phyloP scores from a whole-genome alignment of 1,140 invertebrate species.

The Catajapyx aquilonaris region DNA sequence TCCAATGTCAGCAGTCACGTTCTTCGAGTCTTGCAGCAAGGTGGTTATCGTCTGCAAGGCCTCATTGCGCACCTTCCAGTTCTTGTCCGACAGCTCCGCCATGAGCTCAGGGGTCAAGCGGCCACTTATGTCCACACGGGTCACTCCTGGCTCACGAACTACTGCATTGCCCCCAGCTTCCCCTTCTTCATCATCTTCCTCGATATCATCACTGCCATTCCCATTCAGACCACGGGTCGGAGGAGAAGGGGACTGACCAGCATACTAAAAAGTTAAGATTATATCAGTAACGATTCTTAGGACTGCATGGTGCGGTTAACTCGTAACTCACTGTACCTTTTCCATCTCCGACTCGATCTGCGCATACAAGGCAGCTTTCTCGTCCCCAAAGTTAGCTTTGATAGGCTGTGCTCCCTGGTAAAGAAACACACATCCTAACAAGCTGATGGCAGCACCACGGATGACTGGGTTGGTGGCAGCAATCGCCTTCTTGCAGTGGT shows the following conservation, averaged over 20 bases:
- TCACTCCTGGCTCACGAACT: no score
- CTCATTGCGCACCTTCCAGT: slow-evolving; percentile 83
- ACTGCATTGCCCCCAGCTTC: slow-evolving; percentile 24
- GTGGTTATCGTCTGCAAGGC: slow-evolving; percentile 52
- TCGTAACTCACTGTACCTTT: slow-evolving; percentile 32
- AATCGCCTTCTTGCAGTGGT: slow-evolving; percentile 61
- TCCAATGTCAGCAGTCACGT: slow-evolving; percentile 60
- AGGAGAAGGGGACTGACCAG: slow-evolving; percentile 41
- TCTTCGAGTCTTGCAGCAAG: slow-evolving; percentile 51
- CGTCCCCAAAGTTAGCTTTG: slow-evolving; percentile 59
- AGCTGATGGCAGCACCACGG: slow-evolving; percentile 42
- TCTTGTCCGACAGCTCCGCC: slow-evolving; percentile 70
- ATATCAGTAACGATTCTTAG: no score
- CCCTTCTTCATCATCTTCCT: slow-evolving; percentile 28
- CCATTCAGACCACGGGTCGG: slow-evolving; percentile 37
- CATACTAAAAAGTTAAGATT: slow-evolving; percentile 19
- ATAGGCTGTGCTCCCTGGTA: slow-evolving; percentile 52
- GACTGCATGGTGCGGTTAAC: neutral
- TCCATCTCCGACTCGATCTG: slow-evolving; percentile 74
- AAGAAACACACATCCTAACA: slow-evolving; percentile 49
- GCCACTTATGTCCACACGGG: slow-evolving; percentile 65
- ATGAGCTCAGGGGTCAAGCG: slow-evolving; percentile 63
- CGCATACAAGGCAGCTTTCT: slow-evolving; percentile 63
- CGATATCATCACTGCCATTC: slow-evolving; percentile 25
- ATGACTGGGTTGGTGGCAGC: slow-evolving; percentile 64